Evolutionary conservation across 2,797 vertebrate species (phyloP).

Genomic region (Saxicola maurus): DNA sequence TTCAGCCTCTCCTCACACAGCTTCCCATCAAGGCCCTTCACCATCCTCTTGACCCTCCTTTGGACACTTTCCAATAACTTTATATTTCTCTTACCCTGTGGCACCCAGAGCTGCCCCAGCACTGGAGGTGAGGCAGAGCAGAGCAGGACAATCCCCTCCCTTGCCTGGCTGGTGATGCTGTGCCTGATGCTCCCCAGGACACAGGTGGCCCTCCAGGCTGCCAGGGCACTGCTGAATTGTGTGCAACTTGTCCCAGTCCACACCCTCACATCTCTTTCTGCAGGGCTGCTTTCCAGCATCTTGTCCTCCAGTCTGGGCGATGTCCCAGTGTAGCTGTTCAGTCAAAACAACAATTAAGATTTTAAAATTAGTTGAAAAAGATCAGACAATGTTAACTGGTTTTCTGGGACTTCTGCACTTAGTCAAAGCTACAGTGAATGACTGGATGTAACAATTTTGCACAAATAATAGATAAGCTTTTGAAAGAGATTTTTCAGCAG

Average conservation of each 20-base stretch:
- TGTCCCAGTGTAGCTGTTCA: neutral
- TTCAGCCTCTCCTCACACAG: accelerated
- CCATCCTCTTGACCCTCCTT: accelerated
- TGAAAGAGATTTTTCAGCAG: neutral
- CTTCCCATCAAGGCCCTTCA: neutral
- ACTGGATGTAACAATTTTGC: neutral
- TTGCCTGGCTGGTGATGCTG: accelerated
- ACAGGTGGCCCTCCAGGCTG: accelerated
- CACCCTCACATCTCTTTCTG: neutral
- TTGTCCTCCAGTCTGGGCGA: neutral
- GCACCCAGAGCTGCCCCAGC: neutral
- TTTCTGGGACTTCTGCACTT: neutral
- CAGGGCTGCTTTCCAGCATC: neutral
- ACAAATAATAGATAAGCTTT: neutral
- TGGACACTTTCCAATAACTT: accelerated
- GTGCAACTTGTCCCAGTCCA: neutral
- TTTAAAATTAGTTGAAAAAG: neutral
- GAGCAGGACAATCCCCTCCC: neutral
- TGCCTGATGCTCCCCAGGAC: neutral
- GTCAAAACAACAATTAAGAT: neutral
- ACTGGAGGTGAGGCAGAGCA: neutral
- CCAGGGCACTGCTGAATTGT: neutral
- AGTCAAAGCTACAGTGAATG: neutral
- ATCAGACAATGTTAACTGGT: neutral
- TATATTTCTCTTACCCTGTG: accelerated